Conservation (phyloP, 2,797 vertebrate species). For the Sternotherus odoratus region DNA sequence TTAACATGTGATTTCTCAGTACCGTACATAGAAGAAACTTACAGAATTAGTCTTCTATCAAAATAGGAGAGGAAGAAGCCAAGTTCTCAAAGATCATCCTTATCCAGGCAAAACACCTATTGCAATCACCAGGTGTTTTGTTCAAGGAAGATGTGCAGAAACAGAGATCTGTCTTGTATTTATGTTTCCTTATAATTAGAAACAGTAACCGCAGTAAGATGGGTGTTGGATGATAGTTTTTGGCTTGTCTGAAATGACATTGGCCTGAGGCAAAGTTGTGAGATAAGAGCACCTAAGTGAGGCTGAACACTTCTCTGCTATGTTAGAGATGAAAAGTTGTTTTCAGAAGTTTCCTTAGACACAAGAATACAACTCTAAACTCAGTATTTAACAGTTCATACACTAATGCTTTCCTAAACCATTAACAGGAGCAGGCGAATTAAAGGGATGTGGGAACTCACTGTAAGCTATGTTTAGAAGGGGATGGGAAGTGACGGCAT, state of each 20-base stretch:
- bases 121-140: background rate
- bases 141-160: background rate
- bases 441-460: background rate
- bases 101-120: fast-evolving
- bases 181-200: fast-evolving
- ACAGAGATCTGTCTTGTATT: background rate
- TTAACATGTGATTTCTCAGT: background rate
- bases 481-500: background rate
- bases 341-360: background rate
- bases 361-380: background rate
- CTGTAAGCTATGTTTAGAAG: background rate
- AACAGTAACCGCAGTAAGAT: background rate
- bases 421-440: background rate
- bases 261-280: constrained; percentile 32
- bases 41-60: background rate
- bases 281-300: background rate
- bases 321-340: background rate
- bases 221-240: background rate
- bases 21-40: background rate
- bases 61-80: background rate
- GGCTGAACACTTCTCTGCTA: background rate
- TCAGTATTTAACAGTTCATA: background rate
- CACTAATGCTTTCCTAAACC: background rate
- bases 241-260: background rate
- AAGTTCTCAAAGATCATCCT: background rate